These are phyloP conservation scores for Cacajao melanocephalus DNA, from an alignment of 2,797 vertebrate genomes.

Conservation along the genomic window DNA sequence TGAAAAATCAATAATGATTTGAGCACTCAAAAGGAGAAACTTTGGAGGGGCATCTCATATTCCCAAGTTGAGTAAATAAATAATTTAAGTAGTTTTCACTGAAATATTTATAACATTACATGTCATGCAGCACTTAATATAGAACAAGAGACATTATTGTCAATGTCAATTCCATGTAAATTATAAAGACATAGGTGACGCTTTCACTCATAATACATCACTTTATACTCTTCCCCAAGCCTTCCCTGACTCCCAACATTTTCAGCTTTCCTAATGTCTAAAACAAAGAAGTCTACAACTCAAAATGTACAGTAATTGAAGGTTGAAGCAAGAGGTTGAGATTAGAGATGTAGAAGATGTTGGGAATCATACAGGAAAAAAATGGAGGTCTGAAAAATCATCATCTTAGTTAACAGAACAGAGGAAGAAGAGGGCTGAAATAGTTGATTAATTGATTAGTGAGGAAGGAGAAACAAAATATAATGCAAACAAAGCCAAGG, in stretches of 20 bases:
- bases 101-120: not conserved
- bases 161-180: not conserved
- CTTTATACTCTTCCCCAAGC: not conserved
- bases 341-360: not conserved
- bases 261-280: not conserved
- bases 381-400: not conserved
- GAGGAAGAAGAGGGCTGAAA: not conserved
- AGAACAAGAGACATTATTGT: not conserved
- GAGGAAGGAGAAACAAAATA: not conserved
- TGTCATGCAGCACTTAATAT: not conserved
- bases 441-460: not conserved
- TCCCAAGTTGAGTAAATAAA: not conserved
- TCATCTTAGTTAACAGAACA: not conserved
- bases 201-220: not conserved
- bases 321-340: not conserved
- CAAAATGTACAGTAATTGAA: not conserved
- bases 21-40: not conserved
- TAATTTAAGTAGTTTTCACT: not conserved
- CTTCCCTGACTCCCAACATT: fast-evolving
- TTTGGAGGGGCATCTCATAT: not conserved
- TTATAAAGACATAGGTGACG: not conserved
- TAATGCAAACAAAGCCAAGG: not conserved
- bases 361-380: not conserved
- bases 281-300: not conserved
- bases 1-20: not conserved